phyloP scores from a whole-genome alignment of 2,113 vertebrate genomes.

The Pterocles orientalis region DNA sequence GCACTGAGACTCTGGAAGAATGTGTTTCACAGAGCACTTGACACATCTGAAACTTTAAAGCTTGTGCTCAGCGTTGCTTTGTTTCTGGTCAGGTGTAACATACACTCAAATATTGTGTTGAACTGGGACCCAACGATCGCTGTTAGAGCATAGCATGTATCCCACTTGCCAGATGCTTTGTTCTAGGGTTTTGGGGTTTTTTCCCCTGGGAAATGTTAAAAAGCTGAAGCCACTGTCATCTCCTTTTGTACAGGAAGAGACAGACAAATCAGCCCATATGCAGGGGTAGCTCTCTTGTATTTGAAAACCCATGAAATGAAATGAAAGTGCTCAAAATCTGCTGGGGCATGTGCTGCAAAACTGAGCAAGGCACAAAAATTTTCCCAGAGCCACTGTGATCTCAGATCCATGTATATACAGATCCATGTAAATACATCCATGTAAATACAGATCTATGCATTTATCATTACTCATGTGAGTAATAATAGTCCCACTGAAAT shows the following conservation, averaged over 20 bases:
- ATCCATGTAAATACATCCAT: slow-evolving; percentile 52
- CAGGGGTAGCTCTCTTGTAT: background rate
- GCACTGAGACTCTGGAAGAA: background rate
- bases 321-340: background rate
- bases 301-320: background rate
- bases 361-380: background rate
- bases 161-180: background rate
- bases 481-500: slow-evolving; percentile 51
- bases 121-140: background rate
- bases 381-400: slow-evolving; percentile 31
- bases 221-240: background rate
- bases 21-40: background rate
- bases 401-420: slow-evolving; percentile 16
- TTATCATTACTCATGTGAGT: slow-evolving; percentile 46
- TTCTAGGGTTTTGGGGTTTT: background rate
- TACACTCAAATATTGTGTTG: background rate
- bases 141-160: background rate
- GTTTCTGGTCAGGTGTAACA: background rate
- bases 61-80: background rate
- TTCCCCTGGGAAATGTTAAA: background rate
- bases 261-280: background rate
- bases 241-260: background rate
- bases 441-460: slow-evolving; percentile 50
- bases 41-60: background rate
- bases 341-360: background rate